These are phyloP conservation scores for Aythya fuligula DNA, from an alignment of 2,797 vertebrate genomes.

Conservation along the genomic window DNA sequence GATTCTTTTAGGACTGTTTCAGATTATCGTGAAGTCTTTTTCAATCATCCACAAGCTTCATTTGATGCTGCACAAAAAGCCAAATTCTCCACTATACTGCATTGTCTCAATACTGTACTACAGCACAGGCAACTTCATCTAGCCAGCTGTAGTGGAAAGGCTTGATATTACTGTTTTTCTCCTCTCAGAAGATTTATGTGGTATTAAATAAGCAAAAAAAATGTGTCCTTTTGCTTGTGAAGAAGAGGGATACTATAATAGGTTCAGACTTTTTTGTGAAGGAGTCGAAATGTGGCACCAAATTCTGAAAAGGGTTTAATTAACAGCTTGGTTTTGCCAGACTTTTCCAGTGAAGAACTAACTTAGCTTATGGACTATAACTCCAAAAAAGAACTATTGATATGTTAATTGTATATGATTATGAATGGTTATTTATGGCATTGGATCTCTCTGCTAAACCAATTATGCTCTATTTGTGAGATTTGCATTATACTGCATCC, in stretches of 20 bases:
- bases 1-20: neutral
- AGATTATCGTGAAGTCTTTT: neutral
- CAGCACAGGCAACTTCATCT: neutral
- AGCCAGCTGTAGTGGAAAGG: neutral
- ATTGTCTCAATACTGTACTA: neutral
- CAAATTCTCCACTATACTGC: neutral
- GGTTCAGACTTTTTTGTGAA: constrained; percentile 50
- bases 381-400: constrained; percentile 78
- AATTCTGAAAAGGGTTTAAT: constrained; percentile 76
- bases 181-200: constrained; percentile 6
- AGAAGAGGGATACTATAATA: constrained; percentile 47
- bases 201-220: constrained; percentile 41
- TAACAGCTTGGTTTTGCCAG: constrained; percentile 75
- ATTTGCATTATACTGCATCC: constrained; percentile 72
- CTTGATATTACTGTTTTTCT: constrained; percentile 1
- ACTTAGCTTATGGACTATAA: constrained; percentile 75
- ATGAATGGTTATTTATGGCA: constrained; percentile 78
- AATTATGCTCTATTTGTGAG: constrained; percentile 76
- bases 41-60: neutral
- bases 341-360: constrained; percentile 68
- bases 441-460: constrained; percentile 76
- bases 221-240: constrained; percentile 16
- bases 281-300: constrained; percentile 60
- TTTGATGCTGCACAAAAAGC: neutral
- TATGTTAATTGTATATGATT: constrained; percentile 78